Percentiles rank a stretch among this genome's conserved stretches.
Conservation (phyloP, 1,140 invertebrate genomes). For the Drosophila navojoa region DNA sequence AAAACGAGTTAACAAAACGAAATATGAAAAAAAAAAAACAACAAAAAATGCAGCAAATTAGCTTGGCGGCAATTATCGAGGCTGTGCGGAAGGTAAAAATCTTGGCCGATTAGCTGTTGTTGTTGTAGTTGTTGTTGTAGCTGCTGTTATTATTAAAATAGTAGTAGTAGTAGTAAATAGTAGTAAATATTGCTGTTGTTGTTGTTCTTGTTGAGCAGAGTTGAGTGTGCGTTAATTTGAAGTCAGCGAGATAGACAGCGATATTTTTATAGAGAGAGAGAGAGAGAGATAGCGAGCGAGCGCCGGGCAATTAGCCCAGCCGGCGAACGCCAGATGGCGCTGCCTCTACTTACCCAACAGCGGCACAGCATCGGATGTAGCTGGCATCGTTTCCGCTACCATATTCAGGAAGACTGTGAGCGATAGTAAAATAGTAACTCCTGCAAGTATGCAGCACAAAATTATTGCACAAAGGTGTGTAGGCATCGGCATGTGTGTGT, state of each 20-base stretch:
- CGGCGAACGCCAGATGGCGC: conserved; percentile 14
- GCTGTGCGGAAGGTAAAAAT: conserved; percentile 55
- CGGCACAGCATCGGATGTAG: conserved; percentile 91
- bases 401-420: conserved; percentile 99
- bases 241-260: conserved; percentile 13
- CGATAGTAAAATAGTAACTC: conserved; percentile 99
- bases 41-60: conserved; percentile 6
- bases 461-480: conserved; percentile 16
- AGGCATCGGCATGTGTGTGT: background rate
- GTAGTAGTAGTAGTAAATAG: background rate
- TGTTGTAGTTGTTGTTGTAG: conserved; percentile 18
- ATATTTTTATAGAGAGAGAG: background rate
- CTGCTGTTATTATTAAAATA: no score
- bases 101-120: conserved; percentile 53
- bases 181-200: background rate
- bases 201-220: conserved; percentile 25
- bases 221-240: conserved; percentile 57
- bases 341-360: conserved; percentile 84
- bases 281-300: background rate
- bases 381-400: conserved; percentile 94
- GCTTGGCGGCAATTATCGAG: conserved; percentile 21
- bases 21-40: background rate
- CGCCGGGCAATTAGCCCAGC: conserved; percentile 11
- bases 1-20: background rate
- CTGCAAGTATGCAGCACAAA: conserved; percentile 85